Conservation (phyloP, 2,113 vertebrate species). For the Chloropsis hardwickii region DNA sequence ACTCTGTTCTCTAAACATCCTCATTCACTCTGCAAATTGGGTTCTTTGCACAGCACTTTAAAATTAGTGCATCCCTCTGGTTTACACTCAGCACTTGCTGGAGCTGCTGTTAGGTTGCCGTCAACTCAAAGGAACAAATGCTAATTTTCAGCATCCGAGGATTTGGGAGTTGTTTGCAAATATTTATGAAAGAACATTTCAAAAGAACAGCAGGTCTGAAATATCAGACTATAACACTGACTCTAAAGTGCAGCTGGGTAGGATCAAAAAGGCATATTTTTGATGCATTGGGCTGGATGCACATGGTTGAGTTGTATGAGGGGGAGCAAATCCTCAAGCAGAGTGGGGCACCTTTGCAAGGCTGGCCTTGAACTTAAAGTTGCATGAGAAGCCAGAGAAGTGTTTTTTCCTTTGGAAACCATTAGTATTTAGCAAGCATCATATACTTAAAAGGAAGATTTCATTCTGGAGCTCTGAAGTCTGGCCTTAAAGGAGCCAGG, state of each 20-base stretch:
- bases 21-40: neutral
- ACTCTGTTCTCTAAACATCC: slow-evolving; percentile 6
- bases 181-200: neutral
- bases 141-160: neutral
- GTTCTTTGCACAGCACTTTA: neutral
- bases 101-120: neutral
- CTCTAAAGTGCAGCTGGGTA: neutral
- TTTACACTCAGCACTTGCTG: neutral
- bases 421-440: neutral
- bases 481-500: neutral
- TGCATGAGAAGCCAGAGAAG: neutral
- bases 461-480: neutral
- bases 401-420: neutral
- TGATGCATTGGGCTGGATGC: neutral
- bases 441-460: neutral
- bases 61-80: neutral
- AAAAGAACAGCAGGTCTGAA: neutral
- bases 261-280: neutral
- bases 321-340: neutral
- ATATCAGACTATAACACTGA: neutral
- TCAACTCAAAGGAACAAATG: neutral
- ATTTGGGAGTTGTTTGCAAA: neutral
- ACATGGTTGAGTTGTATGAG: neutral
- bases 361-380: neutral
- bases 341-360: neutral